phyloP scores from a whole-genome alignment of 2,797 vertebrate genomes.

The Acanthiza pusilla region DNA sequence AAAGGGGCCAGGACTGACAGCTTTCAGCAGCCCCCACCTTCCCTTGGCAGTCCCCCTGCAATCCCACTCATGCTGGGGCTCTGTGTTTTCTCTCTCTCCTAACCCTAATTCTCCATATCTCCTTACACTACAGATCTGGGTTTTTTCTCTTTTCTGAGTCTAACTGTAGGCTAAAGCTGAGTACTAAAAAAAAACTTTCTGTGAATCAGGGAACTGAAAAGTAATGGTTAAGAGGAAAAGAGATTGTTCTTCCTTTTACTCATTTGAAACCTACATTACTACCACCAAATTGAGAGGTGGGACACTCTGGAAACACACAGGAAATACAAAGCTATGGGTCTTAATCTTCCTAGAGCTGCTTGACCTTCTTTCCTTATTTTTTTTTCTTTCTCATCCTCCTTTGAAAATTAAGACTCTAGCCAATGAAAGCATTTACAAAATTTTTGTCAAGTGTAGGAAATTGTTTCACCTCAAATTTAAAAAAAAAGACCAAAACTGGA shows the following conservation, averaged over 20 bases:
- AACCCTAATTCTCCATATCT: not conserved
- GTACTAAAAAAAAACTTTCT: not conserved
- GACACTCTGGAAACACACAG: not conserved
- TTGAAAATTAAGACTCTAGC: not conserved
- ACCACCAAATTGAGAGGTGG: not conserved
- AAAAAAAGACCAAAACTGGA: not conserved
- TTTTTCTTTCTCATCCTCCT: not conserved
- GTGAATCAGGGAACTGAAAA: not conserved
- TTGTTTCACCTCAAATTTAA: not conserved
- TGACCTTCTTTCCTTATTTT: not conserved
- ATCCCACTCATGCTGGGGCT: not conserved
- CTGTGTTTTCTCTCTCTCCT: not conserved
- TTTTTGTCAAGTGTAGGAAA: not conserved
- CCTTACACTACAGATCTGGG: not conserved
- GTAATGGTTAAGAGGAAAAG: not conserved
- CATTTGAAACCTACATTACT: not conserved
- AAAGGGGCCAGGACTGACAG: not conserved
- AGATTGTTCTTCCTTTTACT: not conserved
- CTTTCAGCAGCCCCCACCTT: not conserved
- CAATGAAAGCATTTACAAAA: not conserved
- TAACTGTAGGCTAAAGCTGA: not conserved
- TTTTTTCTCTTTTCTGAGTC: not conserved
- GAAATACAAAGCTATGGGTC: not conserved
- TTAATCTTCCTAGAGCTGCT: not conserved
- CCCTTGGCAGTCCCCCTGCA: not conserved